Evolutionary conservation across 2,888 invertebrate genomes (phyloP), one percentile per base, ranked within the genome.

Genomic region (Lumbricus terrestris): DNA sequence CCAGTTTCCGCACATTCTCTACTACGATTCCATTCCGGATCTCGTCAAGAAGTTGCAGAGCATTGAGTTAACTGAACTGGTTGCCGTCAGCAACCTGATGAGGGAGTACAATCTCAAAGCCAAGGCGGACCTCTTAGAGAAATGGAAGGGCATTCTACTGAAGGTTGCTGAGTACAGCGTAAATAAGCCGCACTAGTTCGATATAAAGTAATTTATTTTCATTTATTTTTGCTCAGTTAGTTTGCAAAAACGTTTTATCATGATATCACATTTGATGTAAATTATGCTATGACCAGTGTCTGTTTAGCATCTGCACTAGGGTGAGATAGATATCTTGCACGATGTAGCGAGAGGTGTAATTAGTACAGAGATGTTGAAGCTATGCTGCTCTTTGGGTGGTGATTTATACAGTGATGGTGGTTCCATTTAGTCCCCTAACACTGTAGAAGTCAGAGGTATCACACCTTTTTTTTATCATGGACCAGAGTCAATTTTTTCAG

Each of bases 21-120:
- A 91, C 11, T 92, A 90, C 38, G 91, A 91, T 23, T 92, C 91
- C 0, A 37, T 92, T 33, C 90, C 90, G 34, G 91, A 92, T 38
- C 91, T 92, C 40, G 91, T 91, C 20, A 34, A 37, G n/a, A 89
- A 82, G n/a, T 54, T 91, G 69, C 13, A 89, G 38, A 90, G 88
- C n/a, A 83, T 89, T 23, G 88, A 33, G 35, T 16, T 40, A 29
- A 40, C 88, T 11, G 35, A 90, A 42, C 69, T 90, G 42, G 34
- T 34, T 54, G 35, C 69, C 6, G 90, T 90, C 89, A 92, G 92
- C 33, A 35, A n/a, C 33, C 69, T 42, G 13, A 92, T 91, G 91
- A 33, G 69, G n/a, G 54, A 29, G 42, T 90, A 90, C 90, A 92
- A 91, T 47, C 47, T 54, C 20, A 37, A 89, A n/a, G 89, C 90